Evolutionary conservation across 2,113 vertebrate species (phyloP), one percentile per base, ranked within the genome.

Genomic region (Eurystomus gularis): DNA sequence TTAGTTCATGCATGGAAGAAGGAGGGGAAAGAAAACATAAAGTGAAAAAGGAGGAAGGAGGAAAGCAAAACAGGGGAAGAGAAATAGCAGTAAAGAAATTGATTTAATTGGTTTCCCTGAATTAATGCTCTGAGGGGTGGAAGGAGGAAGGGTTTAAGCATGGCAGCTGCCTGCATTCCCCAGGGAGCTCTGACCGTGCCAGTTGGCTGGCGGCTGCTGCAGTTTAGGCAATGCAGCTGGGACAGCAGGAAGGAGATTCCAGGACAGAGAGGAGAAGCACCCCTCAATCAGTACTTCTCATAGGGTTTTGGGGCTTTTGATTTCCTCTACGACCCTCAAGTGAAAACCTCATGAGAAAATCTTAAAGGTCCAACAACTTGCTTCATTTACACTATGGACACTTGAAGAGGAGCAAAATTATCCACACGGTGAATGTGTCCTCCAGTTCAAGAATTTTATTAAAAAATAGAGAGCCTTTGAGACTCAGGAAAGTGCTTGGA

Each of bases 1-100:
- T 90, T 83, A 84, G 64, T 55, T 97, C 90, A 95, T 55, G 94
- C 89, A 92, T 91, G 86, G 95, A 86, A 88, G 64, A 88, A 91
- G 52, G 33, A 82, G 17, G 37, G 24, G 48, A 80, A 82, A 81
- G 93, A 75, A 77, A 96, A 92, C 48, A 61, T 15, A 75, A 64
- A 51, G 58, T 61, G 57, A 28, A 62, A 62, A 65, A 69, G 55
- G 19, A 82, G 33, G 17, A 69, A 81, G 4, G 7, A 55, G 65
- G 42, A 69, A 91, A 58, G 68, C 17, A 69, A 31, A 73, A 65
- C 31, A 64, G 23, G 19, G 54, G 15, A 20, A 39, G 39, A 72
- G 58, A 86, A 87, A 55, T 1, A 70, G 15, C 21, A 66, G 44
- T 21, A 58, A 61, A 86, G 54, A 76, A 17, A 44, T 11, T 33